A percentile compares a stretch with the other conserved stretches of the same genome.
Conservation (phyloP, 2,113 vertebrate species). For the Brienomyrus brachyistius region DNA sequence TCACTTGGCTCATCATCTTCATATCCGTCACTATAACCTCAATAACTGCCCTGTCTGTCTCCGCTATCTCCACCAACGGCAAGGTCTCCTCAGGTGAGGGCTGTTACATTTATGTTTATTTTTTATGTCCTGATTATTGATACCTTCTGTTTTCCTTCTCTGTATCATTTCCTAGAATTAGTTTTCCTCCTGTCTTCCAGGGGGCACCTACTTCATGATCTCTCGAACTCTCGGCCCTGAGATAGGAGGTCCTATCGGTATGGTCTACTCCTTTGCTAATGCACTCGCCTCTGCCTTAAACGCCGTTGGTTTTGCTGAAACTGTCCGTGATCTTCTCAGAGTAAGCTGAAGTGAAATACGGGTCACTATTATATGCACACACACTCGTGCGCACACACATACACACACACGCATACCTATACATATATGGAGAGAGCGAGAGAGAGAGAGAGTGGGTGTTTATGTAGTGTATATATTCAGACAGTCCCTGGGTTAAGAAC, state of each 20-base stretch:
- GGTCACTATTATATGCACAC: neutral
- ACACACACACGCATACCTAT: neutral
- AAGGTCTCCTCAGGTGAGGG: slow-evolving; percentile 60
- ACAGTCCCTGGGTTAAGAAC: too few species aligned
- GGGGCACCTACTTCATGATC: slow-evolving; percentile 60
- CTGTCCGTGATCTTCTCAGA: slow-evolving; percentile 51
- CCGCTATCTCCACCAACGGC: slow-evolving; percentile 64
- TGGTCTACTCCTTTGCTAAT: slow-evolving; percentile 61
- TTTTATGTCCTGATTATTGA: neutral
- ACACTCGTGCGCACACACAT: too few species aligned
- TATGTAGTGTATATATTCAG: too few species aligned
- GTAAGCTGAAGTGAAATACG: slow-evolving; percentile 29
- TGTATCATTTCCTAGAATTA: neutral
- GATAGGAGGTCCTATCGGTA: slow-evolving; percentile 52
- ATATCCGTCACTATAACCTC: slow-evolving; percentile 57
- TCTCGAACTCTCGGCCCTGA: slow-evolving; percentile 57
- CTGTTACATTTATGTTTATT: neutral
- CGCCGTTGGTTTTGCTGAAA: slow-evolving; percentile 57
- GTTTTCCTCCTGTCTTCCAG: slow-evolving; percentile 27
- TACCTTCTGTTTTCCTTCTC: neutral
- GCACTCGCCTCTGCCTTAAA: slow-evolving; percentile 58
- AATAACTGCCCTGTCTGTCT: slow-evolving; percentile 60
- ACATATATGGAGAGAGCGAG: too few species aligned
- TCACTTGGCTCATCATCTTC: slow-evolving; percentile 62
- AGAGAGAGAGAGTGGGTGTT: too few species aligned